Evolutionary conservation across 2,888 invertebrate species (phyloP), one percentile per base, ranked within the genome.

Genomic region (Vandiemenella viatica): DNA sequence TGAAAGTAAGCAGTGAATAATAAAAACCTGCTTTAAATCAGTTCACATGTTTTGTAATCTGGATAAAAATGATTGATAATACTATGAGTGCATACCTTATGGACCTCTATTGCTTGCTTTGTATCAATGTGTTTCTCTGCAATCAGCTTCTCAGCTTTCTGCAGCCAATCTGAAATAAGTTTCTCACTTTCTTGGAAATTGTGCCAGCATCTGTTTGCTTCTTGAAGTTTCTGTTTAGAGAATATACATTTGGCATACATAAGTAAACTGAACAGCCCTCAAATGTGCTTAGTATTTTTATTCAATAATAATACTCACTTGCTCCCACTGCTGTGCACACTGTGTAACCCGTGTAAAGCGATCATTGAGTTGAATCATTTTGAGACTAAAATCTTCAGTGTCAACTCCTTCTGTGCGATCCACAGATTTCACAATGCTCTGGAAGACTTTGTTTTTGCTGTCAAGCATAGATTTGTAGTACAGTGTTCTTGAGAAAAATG

Each of bases 381-480:
- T 78, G 0, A 74, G 70, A 44, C 69, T 66, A 22, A 71, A 62
- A 15, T 82, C 79, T 0, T 75, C 75, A 5, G 83, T 81, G 60
- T 86, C 83, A 4, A 87, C 77, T 55, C 81, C 82, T 51, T 80
- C 78, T 57, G 82, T 80, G 38, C 77, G 72, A 58, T 84, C 80
- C 0, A 88, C 80, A 0, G 86, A 76, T 61, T 82, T 83, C 2
- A 86, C 76, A 43, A 95, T 83, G 62, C 83, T 89, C 62, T 83
- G 82, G 69, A 90, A 82, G 40, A 93, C 85, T 67, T 92, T 92
- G 67, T 92, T 92, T 69, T 92, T 92, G 63, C 89, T 91, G 61
- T 93, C 93, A 51, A 95, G 65, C 85, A 92, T 90, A 0, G 91
- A 88, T 60, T 87, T 87, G 68, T 92, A 92, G 67, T 92, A 91